Evolutionary conservation across 2,888 invertebrate genomes (phyloP).

Genomic region (Limnephilus marmoratus): DNA sequence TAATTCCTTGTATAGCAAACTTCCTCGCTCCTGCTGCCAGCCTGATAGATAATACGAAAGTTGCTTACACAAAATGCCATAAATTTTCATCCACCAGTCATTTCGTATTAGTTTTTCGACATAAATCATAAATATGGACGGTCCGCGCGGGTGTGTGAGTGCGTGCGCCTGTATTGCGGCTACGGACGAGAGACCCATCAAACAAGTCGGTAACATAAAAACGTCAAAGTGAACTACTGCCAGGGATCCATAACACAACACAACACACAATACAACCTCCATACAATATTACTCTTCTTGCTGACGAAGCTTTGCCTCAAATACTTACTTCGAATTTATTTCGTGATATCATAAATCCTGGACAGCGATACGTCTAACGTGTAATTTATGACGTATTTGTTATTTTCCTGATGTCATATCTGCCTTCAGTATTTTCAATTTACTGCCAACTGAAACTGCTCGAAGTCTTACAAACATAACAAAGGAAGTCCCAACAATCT

Average conservation of each 20-base stretch:
- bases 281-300: constrained; percentile 44
- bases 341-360: constrained; percentile 22
- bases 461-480: not conserved
- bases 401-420: constrained; percentile 23
- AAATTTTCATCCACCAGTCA: constrained; percentile 66
- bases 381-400: constrained; percentile 35
- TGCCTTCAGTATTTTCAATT: constrained; percentile 10
- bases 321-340: constrained; percentile 29
- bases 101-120: constrained; percentile 66
- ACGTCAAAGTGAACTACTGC: constrained; percentile 61
- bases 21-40: constrained; percentile 55
- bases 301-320: constrained; percentile 44
- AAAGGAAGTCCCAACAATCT: not conserved
- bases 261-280: constrained; percentile 43
- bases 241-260: constrained; percentile 55
- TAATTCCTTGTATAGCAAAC: constrained; percentile 58
- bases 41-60: constrained; percentile 66
- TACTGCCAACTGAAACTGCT: not conserved
- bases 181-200: constrained; percentile 65
- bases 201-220: constrained; percentile 65
- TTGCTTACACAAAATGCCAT: constrained; percentile 66
- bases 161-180: constrained; percentile 19
- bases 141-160: constrained; percentile 55
- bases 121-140: constrained; percentile 66
- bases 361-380: constrained; percentile 33